Percentiles rank a stretch among this genome's conserved stretches.
Evolutionary conservation across 2,888 invertebrate genomes (phyloP).

Genomic region (Asteroscopus sphinx): DNA sequence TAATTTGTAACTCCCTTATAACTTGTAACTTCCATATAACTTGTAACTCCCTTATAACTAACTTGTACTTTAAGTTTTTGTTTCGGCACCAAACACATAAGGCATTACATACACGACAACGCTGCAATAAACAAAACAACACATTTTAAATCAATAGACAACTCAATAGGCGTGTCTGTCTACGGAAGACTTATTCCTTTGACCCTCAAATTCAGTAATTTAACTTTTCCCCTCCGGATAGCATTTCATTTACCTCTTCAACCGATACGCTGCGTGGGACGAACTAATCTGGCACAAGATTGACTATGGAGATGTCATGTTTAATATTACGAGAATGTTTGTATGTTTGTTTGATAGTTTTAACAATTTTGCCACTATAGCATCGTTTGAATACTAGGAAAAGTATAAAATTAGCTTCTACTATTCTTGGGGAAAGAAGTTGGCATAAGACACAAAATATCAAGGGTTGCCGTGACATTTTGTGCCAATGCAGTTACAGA

Average conservation of each 20-base stretch:
- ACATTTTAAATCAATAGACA: conserved; percentile 81
- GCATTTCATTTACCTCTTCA: conserved; percentile 90
- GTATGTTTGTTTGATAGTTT: neutral
- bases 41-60: too few species aligned
- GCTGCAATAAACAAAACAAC: conserved; percentile 59
- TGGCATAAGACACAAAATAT: too few species aligned
- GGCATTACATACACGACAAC: conserved; percentile 25
- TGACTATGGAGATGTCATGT: conserved; percentile 66
- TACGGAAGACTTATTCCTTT: conserved; percentile 87
- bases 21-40: too few species aligned
- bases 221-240: conserved; percentile 90
- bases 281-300: conserved; percentile 86
- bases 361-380: too few species aligned
- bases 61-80: neutral
- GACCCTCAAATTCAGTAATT: conserved; percentile 90
- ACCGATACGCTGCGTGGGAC: conserved; percentile 90
- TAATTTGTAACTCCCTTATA: too few species aligned
- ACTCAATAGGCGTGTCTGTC: conserved; percentile 80
- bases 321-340: neutral
- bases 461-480: too few species aligned
- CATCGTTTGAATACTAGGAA: too few species aligned
- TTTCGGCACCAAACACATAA: conserved; percentile 33
- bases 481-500: too few species aligned
- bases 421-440: too few species aligned
- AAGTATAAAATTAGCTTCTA: too few species aligned